phyloP scores from a whole-genome alignment of 2,888 invertebrate species.

The Tupiocoris notatus region DNA sequence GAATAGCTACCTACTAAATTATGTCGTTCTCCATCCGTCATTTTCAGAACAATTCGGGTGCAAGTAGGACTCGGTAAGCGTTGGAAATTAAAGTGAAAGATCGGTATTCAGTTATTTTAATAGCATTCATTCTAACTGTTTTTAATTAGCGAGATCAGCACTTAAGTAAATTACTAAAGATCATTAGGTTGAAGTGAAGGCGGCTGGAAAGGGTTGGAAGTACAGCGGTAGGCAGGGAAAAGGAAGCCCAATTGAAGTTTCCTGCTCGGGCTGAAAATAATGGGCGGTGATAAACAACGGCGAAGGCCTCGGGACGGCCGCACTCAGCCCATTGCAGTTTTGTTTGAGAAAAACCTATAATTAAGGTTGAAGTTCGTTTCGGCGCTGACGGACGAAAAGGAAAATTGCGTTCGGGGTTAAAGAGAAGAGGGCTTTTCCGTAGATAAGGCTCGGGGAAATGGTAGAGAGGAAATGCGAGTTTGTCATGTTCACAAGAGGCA shows the following conservation, averaged over 20 bases:
- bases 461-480: neutral
- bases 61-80: neutral
- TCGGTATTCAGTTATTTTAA: constrained; percentile 30
- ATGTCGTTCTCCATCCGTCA: too few species aligned
- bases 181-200: constrained; percentile 8
- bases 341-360: constrained; percentile 37
- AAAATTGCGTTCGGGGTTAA: constrained; percentile 19
- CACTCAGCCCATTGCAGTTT: constrained; percentile 4
- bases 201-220: neutral
- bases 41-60: too few species aligned
- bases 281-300: constrained; percentile 35
- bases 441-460: constrained; percentile 17
- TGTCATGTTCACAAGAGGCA: neutral
- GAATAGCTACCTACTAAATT: too few species aligned
- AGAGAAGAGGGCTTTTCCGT: neutral
- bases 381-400: constrained; percentile 32
- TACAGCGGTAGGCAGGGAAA: neutral
- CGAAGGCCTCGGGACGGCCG: too few species aligned
- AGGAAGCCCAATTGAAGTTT: constrained; percentile 31
- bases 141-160: constrained; percentile 34
- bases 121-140: constrained; percentile 11
- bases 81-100: constrained; percentile 18
- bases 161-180: constrained; percentile 28
- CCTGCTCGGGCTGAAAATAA: constrained; percentile 22
- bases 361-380: constrained; percentile 37